Base-by-base conservation (phyloP, 2,888 invertebrate species). In the Eledone cirrhosa region DNA sequence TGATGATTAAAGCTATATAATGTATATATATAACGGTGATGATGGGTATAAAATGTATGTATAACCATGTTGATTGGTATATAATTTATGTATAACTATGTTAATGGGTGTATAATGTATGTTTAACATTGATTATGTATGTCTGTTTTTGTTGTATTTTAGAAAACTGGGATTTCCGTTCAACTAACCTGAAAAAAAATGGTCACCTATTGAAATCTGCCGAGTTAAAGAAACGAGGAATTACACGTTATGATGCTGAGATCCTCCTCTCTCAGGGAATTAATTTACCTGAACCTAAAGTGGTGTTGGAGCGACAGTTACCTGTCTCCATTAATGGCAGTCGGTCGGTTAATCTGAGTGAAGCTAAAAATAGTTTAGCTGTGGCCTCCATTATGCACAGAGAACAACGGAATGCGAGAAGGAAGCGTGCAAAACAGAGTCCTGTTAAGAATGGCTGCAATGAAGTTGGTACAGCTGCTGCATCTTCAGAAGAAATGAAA, bases 201-300 rank as follows among this genome's bases (percentile, higher is more conserved):
- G 87, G 89, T 1, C 89, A 89, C 80, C 84, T 90, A 29, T 81
- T 90, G 79, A 88, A 85, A 48, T 84, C 87, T 75, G 85, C 86
- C 22, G 90, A 90, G 79, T 81, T 90, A 27, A 90, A 88, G 80
- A 82, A 85, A 59, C 83, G 90, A 24, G 90, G 90, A 5, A 89
- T 90, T 48, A 90, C 90, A 19, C 82, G 89, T 13, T 90, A 89
- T 78, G 89, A 90, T 86, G 90, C 90, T 1, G 90, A 90, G 83
- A 87, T 90, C 33, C 83, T 90, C 48, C 84, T 90, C 14, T 85
- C 87, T 31, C 89, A 89, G 82, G 89, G 89, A 8, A 83, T 87
- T 8, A 82, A 82, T 24, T 82, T 90, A 33, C 89, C 90, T 13
- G 87, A 88, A 74, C 87, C 88, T 0, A 86, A 83, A 80, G 85